Evolutionary conservation across 2,113 vertebrate genomes (phyloP), one percentile per base, ranked within the genome.

Genomic region (Nasalis larvatus): DNA sequence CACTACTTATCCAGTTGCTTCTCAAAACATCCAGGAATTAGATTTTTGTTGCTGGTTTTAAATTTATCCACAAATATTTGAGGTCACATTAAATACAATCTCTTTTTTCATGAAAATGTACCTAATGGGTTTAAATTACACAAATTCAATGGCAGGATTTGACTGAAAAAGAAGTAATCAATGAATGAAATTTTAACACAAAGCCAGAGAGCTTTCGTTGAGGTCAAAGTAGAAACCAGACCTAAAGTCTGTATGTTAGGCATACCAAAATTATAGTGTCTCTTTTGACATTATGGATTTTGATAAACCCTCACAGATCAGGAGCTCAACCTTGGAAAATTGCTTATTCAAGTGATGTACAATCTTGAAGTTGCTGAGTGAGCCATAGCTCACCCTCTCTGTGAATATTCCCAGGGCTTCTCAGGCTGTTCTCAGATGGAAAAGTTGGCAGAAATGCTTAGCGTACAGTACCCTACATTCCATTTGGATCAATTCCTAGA

Each of bases 261-360:
- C 60, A 85, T 58, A 52, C 10, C 32, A 77, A 30, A 47, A 80
- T 8, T 42, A 5, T 23, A 74, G 40, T 85, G 40, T 42, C 77
- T 37, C 82, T 82, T 91, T 74, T 88, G 49, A 89, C 52, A 89
- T 94, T 45, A 85, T 92, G 63, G 69, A 78, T 97, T 96, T 94
- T 80, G 82, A 98, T 94, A 58, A 85, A 60, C 37, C 25, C 52
- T 91, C 25, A 77, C 45, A 73, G 71, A 68, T 96, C 82, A 93
- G 23, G 52, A 74, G 77, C 30, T 96, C 76, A 86, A 37, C 73
- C 52, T 89, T 91, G 32, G 45, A 74, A 97, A 96, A 69, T 52
- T 93, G 73, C 52, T 97, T 95, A 95, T 97, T 95, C 35, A 91
- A 88, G 92, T 94, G 32, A 68, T 77, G 82, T 96, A 6, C 40